Conservation (phyloP, 2,113 vertebrate genomes). For the Pycnonotus jocosus region DNA sequence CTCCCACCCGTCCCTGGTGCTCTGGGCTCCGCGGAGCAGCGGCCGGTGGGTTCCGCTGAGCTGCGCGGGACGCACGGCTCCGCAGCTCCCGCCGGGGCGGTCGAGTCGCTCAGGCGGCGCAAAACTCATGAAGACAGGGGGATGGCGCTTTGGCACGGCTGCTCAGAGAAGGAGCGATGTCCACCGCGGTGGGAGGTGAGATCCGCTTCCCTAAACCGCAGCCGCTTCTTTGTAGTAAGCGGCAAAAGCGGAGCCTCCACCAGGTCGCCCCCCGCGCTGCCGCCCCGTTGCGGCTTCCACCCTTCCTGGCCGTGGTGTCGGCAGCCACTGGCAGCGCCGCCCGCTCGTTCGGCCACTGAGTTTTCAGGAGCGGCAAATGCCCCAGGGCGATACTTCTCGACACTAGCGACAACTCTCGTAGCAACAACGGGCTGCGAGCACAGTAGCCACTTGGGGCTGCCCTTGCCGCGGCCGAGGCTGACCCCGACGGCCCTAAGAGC, state of each 20-base stretch:
- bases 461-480: neutral
- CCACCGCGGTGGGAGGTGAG: neutral
- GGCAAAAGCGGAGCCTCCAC: neutral
- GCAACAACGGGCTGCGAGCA: too few relatives aligned
- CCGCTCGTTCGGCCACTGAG: neutral
- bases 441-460: neutral
- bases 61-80: neutral
- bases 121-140: neutral
- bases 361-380: neutral
- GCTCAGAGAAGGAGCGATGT: accelerated
- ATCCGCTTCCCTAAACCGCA: neutral
- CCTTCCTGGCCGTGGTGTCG: neutral
- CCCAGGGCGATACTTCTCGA: neutral
- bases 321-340: neutral
- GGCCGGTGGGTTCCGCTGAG: neutral
- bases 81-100: neutral
- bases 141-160: neutral
- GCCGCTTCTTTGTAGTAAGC: neutral
- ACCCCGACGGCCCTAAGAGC: neutral
- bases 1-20: neutral
- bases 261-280: neutral
- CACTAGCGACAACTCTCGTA: neutral
- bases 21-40: neutral
- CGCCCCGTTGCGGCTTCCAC: neutral
- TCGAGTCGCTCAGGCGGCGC: neutral